Evolutionary conservation across 1,140 invertebrate genomes (phyloP), one percentile per base, ranked within the genome.

Genomic region (Bombus vancouverensis): DNA sequence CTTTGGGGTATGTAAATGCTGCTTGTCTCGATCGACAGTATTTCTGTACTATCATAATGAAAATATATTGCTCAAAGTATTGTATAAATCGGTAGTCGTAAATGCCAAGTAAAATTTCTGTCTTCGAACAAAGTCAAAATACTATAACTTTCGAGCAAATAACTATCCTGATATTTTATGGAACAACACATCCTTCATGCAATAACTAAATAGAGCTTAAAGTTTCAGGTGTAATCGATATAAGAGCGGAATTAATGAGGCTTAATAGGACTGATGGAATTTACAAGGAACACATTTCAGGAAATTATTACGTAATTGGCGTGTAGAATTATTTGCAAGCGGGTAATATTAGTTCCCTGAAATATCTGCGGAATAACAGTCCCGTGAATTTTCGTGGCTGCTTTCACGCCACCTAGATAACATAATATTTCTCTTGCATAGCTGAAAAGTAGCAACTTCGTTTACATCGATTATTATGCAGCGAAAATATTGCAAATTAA

Each of bases 351-450:
- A 53, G 8, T 57, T 42, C 32, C 2, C 25, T 1, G n/a, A 22
- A 57, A 68, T 32, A 39, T 25, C n/a, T 2, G 47, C 5, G n/a
- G 18, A 59, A 79, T 71, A 84, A 72, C 83, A 72, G 12, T 28
- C 6, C 12, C 15, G 39, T 28, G 39, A 79, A 79, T 84, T 37
- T 37, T 8, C 39, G n/a, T 0, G 3, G 22, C 15, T 34, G 62
- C 5, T 13, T 68, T n/a, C 62, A n/a, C 73, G 42, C 1, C 5
- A 32, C 28, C 9, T 42, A 10, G 42, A 59, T 62, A 71, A 62
- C 39, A 72, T 32, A 71, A 78, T 65, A 71, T 84, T 84, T 79
- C 76, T 84, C 75, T 47, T 72, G 76, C 25, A 84, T 79, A 62
- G 22, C 9, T 44, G 66, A 84, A 79, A 79, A 79, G 53, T 71